Base-by-base conservation (phyloP, 2,113 vertebrate species). In the Paedocypris sp. region DNA sequence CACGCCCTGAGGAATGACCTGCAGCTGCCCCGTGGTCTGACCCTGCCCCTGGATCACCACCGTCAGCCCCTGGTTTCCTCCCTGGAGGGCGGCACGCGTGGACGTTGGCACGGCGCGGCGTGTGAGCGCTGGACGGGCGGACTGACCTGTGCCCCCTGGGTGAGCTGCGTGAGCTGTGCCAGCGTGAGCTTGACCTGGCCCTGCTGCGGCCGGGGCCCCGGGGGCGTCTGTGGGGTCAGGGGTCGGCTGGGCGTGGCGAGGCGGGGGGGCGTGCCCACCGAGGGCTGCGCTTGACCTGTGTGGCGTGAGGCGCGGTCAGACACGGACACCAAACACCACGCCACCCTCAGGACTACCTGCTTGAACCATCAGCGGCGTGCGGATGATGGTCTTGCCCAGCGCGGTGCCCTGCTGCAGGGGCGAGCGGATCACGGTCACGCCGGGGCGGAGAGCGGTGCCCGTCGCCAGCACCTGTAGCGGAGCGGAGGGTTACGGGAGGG, bases 1-100 rank as follows among this genome's bases (percentile, higher is more conserved):
- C 45, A 98, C 89, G 31, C 95, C 95, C 76, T 94, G 94, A 52
- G 95, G 94, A 73, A 99, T 92, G 78, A 99, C 80, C 60, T 99
- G 95, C 63, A 99, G 75, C 64, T 98, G 95, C n/a, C 95, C 95
- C 54, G 92, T 92, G 64, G 93, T 98, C 82, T 98, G 94, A 31
- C 93, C 94, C 80, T 99, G 95, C 60, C 95, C 95, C 79, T 99
- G 95, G 82, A 98, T 95, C 72, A 98, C 93, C 50, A 98, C 95
- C 0, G 93, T 98, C 77, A 99, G 82, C 60, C 95, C 93, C 68
- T 95, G 95, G 81, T 87, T 95, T 48, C 92, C 89, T 67, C 87
- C 91, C 48, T 51, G 29, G 35, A 35, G 29, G 22, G 15, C 2
- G 12, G 5, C 32, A 22, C 19, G 16, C 2, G 3, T 1, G 13